Conservation (phyloP, 2,113 vertebrate species). For the Microtus montanus region DNA sequence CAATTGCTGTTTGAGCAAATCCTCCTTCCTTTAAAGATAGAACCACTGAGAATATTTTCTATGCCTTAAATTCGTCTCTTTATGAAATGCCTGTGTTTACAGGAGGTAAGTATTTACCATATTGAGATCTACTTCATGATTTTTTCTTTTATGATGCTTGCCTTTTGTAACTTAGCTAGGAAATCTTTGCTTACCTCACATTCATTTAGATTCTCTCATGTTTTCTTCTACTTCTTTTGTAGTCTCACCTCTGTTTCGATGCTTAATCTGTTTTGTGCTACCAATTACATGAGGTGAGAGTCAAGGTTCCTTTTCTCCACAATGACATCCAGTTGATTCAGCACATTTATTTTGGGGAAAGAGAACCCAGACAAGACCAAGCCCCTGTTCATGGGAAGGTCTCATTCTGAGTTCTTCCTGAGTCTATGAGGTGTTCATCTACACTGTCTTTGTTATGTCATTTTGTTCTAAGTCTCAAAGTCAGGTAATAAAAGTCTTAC, state of each 20-base stretch:
- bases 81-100: conserved; percentile 7
- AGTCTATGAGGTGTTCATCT: not conserved
- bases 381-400: not conserved
- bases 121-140: not conserved
- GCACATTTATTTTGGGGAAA: not conserved
- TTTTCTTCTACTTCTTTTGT: conserved; percentile 41
- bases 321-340: not conserved
- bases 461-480: conserved; percentile 29
- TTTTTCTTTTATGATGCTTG: conserved; percentile 45
- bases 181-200: conserved; percentile 13
- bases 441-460: not conserved
- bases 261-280: conserved; percentile 25
- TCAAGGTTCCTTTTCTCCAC: conserved; percentile 9
- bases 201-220: conserved; percentile 20
- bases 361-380: not conserved
- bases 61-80: not conserved
- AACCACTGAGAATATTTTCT: conserved; percentile 20
- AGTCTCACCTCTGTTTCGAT: conserved; percentile 40
- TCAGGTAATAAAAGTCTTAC: conserved; percentile 45
- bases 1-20: not conserved
- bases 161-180: not conserved
- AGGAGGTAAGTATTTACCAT: conserved; percentile 11
- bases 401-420: conserved; percentile 27
- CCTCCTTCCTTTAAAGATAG: not conserved
- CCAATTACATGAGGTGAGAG: conserved; percentile 47